phyloP scores from a whole-genome alignment of 2,113 vertebrate genomes.

The Ctenodactylus gundi region DNA sequence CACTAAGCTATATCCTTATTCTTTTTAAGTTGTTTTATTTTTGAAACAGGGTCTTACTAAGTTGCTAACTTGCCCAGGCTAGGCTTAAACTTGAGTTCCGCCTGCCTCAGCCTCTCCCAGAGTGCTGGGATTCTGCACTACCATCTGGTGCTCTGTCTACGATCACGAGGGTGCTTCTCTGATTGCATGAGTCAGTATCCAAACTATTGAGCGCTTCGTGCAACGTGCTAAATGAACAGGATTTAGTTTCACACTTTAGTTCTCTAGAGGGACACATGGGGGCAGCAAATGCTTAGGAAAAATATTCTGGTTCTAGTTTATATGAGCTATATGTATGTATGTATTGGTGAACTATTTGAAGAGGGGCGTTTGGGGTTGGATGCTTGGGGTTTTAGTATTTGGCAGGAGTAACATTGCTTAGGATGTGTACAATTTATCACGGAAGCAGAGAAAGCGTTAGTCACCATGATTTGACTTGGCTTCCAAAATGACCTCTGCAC shows the following conservation, averaged over 20 bases:
- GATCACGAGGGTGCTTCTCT: neutral
- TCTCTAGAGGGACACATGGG: constrained; percentile 76
- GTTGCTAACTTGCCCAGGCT: too few species aligned
- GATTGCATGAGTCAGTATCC: neutral
- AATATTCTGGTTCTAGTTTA: neutral
- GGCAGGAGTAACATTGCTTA: rapidly evolving
- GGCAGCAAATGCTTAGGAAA: constrained; percentile 83
- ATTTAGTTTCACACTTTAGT: constrained; percentile 25
- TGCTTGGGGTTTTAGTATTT: neutral
- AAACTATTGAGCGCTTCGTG: neutral
- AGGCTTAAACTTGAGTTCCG: neutral
- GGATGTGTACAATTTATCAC: neutral
- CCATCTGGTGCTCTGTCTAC: neutral
- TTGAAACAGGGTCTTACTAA: neutral
- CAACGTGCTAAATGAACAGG: neutral
- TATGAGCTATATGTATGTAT: neutral
- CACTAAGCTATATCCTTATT: neutral
- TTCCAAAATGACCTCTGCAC: neutral
- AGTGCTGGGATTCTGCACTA: neutral
- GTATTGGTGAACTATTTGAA: neutral
- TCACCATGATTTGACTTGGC: neutral
- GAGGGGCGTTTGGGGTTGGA: neutral
- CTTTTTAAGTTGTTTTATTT: neutral
- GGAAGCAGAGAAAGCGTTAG: constrained; percentile 21
- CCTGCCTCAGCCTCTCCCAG: neutral